Percentiles rank a stretch among this genome's conserved stretches.
Conservation (phyloP, 2,888 invertebrate genomes). For the Callimorpha dominula region DNA sequence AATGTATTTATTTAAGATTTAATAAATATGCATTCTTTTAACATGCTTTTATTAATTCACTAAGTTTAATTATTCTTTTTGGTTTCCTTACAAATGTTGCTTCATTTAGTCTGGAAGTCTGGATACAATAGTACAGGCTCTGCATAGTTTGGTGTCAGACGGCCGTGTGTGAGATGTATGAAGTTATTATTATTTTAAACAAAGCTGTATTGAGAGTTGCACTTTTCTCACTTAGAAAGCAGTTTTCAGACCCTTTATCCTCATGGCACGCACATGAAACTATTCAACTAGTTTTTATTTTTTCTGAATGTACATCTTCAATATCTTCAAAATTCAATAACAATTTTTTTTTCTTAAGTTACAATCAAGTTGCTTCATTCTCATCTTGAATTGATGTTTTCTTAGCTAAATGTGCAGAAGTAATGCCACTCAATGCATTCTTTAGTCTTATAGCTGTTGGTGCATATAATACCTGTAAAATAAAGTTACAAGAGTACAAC, state of each 20-base stretch:
- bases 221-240: background rate
- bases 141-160: too few species aligned
- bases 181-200: too few species aligned
- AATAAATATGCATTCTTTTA: constrained; percentile 80
- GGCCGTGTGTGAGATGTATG: too few species aligned
- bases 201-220: background rate
- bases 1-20: constrained; percentile 79
- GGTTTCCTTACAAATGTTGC: background rate
- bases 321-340: background rate
- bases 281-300: background rate
- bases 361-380: constrained; percentile 24
- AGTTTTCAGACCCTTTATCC: background rate
- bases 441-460: constrained; percentile 59
- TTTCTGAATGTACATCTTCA: background rate
- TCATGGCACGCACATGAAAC: background rate
- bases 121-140: too few species aligned
- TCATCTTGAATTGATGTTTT: constrained; percentile 23
- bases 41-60: background rate
- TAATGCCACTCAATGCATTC: constrained; percentile 55
- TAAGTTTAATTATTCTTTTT: background rate
- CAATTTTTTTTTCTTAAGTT: background rate
- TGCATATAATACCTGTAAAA: constrained; percentile 57
- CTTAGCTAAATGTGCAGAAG: constrained; percentile 52
- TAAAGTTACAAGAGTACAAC: background rate
- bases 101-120: background rate